Conservation (phyloP, 2,888 invertebrate species). For the Thysanoteuthis rhombus region DNA sequence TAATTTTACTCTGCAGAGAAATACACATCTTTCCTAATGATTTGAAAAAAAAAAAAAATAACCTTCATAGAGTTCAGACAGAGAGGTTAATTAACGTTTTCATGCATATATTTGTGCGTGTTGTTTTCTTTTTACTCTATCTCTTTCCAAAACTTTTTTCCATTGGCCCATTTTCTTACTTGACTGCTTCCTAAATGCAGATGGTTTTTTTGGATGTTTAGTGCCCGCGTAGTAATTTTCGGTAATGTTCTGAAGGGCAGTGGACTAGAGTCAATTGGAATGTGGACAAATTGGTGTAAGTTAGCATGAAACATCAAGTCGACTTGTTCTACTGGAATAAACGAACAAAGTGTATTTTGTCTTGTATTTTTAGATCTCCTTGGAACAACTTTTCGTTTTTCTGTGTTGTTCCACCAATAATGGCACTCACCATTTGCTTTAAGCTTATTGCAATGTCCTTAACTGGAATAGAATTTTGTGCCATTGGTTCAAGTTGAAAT, state of each 20-base stretch:
- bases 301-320: not conserved
- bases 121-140: not conserved
- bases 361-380: not conserved
- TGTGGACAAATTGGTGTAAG: not conserved
- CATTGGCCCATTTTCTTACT: not conserved
- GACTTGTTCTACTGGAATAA: not conserved
- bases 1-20: too few relatives aligned
- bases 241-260: not conserved
- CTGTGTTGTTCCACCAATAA: not conserved
- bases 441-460: too few relatives aligned
- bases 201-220: not conserved
- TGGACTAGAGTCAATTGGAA: not conserved
- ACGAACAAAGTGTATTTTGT: not conserved
- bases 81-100: too few relatives aligned
- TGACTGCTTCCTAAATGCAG: not conserved
- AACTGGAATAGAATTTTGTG: too few relatives aligned
- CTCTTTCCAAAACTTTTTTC: not conserved
- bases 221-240: not conserved
- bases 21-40: not conserved
- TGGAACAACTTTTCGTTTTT: not conserved
- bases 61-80: not conserved
- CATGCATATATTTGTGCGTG: not conserved
- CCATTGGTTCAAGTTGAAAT: too few relatives aligned
- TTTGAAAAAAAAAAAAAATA: too few relatives aligned
- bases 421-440: not conserved